Evolutionary conservation across 2,888 invertebrate genomes (phyloP).

Genomic region (Papilio demoleus): DNA sequence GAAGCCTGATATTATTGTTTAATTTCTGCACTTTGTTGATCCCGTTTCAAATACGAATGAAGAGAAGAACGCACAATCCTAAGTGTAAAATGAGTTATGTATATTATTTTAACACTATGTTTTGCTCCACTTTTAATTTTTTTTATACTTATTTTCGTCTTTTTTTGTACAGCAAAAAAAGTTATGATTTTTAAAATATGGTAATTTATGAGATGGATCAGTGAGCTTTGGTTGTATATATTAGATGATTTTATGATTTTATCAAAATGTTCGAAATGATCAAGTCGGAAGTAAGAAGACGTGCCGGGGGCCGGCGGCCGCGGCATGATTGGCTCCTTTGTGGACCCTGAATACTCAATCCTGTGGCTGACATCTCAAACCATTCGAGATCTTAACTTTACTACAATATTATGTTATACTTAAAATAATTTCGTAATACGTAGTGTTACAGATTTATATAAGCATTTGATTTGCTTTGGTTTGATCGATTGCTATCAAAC

Average conservation of each 20-base stretch:
- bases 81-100: too few relatives aligned
- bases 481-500: too few relatives aligned
- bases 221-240: not conserved
- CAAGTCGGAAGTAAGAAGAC: constrained; percentile 58
- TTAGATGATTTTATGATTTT: constrained; percentile 33
- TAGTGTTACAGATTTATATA: too few relatives aligned
- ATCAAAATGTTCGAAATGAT: constrained; percentile 39
- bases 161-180: too few relatives aligned
- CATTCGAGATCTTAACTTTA: constrained; percentile 39
- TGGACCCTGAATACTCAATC: constrained; percentile 72
- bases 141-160: too few relatives aligned
- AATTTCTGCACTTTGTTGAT: constrained; percentile 3
- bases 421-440: not conserved
- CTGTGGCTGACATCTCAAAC: constrained; percentile 63
- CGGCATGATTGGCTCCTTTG: constrained; percentile 79
- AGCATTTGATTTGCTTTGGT: too few relatives aligned
- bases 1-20: constrained; percentile 25
- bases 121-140: too few relatives aligned
- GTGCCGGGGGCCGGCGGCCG: constrained; percentile 70
- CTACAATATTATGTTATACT: constrained; percentile 9
- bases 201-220: not conserved
- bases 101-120: too few relatives aligned
- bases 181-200: too few relatives aligned
- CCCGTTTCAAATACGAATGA: not conserved
- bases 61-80: not conserved